Base-by-base conservation (phyloP, 2,797 vertebrate species). In the Darevskia mixta region DNA sequence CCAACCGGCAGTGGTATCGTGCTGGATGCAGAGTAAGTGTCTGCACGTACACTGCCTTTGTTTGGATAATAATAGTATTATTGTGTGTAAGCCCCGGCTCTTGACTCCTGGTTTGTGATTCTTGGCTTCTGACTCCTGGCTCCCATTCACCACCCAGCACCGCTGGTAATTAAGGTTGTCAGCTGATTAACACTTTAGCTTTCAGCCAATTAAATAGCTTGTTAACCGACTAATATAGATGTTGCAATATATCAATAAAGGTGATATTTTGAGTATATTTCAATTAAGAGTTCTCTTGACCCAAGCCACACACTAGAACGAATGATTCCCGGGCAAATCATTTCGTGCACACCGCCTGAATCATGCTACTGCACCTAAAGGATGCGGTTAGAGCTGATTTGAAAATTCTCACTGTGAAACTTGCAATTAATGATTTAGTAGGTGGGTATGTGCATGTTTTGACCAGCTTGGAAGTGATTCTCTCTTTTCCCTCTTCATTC, bases 131-230 rank as follows among this genome's bases (percentile, higher is more conserved):
- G 58, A 82, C 64, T 82, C 61, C 41, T 77, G 25, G 64, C 43
- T 23, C 38, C 72, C 41, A 75, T 9, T 87, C 87, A 81, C 38
- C n/a, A 67, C 25, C 85, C 85, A 35, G 71, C 86, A 83, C 29
- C 77, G 23, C 7, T n/a, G 23, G 90, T 84, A 90, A 86, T 89
- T 88, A 86, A 82, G 71, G 41, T n/a, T 87, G 82, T 61, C 69
- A 71, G 69, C 55, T 85, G 82, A 64, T 79, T 79, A 84, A 35
- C 55, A 84, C 64, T 84, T 72, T 79, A 85, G 49, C 49, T 86
- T 73, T 35, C 89, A 86, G 13, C 35, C 66, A 79, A 89, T 92
- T 86, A 87, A 90, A 85, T 13, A 35, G 55, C 18, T 76, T 88
- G 64, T 58, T 90, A 82, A 91, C 76, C 55, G n/a, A 86, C 81